These are phyloP conservation scores for Andrena bicolor DNA, from an alignment of 2,888 invertebrate species.

Conservation along the genomic window DNA sequence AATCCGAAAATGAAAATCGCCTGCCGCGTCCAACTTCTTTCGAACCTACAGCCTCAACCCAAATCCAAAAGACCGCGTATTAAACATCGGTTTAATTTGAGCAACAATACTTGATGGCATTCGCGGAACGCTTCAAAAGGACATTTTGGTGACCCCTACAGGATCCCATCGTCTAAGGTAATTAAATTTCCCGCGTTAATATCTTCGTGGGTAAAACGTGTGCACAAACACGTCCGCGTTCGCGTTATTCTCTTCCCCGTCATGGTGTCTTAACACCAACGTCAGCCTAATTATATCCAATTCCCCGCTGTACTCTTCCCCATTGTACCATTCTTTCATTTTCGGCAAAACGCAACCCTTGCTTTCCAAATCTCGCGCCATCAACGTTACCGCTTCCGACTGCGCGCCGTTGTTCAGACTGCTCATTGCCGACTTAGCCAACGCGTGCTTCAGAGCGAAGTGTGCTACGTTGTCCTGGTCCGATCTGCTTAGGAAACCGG, in stretches of 20 bases:
- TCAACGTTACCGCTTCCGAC: background rate
- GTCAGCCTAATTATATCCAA: constrained; percentile 51
- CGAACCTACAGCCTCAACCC: no score
- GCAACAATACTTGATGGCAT: background rate
- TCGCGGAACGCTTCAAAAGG: background rate
- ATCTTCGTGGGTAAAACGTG: constrained; percentile 74
- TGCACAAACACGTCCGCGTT: constrained; percentile 74
- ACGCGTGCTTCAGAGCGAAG: constrained; percentile 43
- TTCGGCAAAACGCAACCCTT: constrained; percentile 47
- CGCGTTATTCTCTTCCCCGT: constrained; percentile 29
- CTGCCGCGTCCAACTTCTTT: no score
- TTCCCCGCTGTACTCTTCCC: background rate
- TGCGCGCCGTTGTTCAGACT: constrained; percentile 52
- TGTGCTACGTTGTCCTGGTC: constrained; percentile 75
- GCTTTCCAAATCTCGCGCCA: background rate
- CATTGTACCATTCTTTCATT: constrained; percentile 54
- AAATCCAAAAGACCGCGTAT: no score
- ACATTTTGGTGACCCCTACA: background rate
- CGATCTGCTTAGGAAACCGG: constrained; percentile 69
- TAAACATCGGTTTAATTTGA: background rate
- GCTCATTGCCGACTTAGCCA: constrained; percentile 61
- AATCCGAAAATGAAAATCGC: no score
- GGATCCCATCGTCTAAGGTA: background rate
- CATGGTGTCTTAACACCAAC: constrained; percentile 73
- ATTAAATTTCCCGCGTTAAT: background rate